Percentiles rank a stretch among this genome's conserved stretches.
Evolutionary conservation across 2,888 invertebrate species (phyloP).

Genomic region (Sturmia bella): DNA sequence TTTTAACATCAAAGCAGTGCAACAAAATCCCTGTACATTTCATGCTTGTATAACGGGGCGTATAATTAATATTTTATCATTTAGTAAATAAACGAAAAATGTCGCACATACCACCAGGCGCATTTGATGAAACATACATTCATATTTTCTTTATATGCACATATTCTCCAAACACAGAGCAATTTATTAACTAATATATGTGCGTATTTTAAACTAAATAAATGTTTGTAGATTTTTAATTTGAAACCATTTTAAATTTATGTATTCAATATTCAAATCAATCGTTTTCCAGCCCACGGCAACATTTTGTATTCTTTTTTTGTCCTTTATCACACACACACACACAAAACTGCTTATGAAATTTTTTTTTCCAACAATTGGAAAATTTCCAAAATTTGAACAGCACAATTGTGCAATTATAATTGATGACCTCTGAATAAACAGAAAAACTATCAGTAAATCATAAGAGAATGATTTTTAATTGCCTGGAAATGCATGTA

Average conservation of each 20-base stretch:
- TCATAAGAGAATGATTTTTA: slow-evolving; percentile 23
- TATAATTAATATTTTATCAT: too few relatives aligned
- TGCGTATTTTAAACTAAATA: too few relatives aligned
- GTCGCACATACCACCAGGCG: too few relatives aligned
- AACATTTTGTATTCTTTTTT: slow-evolving; percentile 25
- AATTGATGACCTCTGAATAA: slow-evolving; percentile 43
- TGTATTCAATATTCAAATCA: slow-evolving; percentile 3
- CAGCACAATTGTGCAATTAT: slow-evolving; percentile 20
- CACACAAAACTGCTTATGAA: slow-evolving; percentile 22
- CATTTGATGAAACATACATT: too few relatives aligned
- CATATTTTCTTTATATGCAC: too few relatives aligned
- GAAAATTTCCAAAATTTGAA: slow-evolving; percentile 17
- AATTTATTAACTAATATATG: too few relatives aligned
- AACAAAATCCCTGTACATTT: too few relatives aligned
- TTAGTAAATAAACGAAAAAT: too few relatives aligned
- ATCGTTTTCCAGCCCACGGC: not conserved
- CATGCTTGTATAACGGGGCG: too few relatives aligned
- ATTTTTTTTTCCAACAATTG: slow-evolving; percentile 37
- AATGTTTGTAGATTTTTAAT: not conserved
- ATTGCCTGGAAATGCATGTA: slow-evolving; percentile 11
- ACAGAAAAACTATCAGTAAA: slow-evolving; percentile 39
- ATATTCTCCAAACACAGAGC: too few relatives aligned
- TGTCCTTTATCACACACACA: not conserved
- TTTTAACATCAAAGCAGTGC: too few relatives aligned
- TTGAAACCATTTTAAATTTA: not conserved